Evolutionary conservation across 2,888 invertebrate species (phyloP), one percentile per base, ranked within the genome.

Genomic region (Eutolmus rufibarbis): DNA sequence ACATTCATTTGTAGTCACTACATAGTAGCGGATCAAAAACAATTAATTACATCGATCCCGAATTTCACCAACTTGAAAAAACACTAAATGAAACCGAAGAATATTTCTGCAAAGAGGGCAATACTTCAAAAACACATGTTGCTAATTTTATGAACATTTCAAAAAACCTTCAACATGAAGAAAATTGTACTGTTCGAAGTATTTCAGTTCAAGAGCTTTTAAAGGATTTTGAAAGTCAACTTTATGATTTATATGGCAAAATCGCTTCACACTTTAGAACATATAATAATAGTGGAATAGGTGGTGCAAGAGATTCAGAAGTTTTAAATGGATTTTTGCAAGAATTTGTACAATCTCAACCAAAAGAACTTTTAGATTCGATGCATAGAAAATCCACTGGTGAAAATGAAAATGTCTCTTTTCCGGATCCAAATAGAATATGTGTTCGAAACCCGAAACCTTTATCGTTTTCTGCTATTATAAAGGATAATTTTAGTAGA

Each of bases 181-280:
- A 16, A 12, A 84, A 31, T 57, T 23, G 9, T 7, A 16, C 66
- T 43, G 46, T 46, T n/a, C 19, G 76, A 74, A 76, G 56, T 74
- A 16, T 86, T 7, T 37, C 81, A 14, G 31, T 23, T 34, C 40
- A 56, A 28, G 66, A 87, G 31, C 19, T 86, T 9, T 7, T 88
- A 28, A 40, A 84, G 28, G 87, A 87, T 28, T 40, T 84, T 31
- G 56, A 84, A 34, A 34, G 28, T 28, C 23, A 86, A 74, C 66
- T 88, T 14, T 88, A 87, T 31, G 88, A 88, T 79, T 34, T 87
- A 28, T 86, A 81, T 81, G 84, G 81, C 31, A 85, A 87, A 74
- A 87, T 88, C 8, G 16, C 66, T 56, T 40, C 86, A 37, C 12
- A 87, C 12, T 66, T 57, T 19, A 51, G 86, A 28, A 12, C 66